Evolutionary conservation across 2,888 invertebrate genomes (phyloP), one percentile per base, ranked within the genome.

Genomic region (Nomada goodeniana): DNA sequence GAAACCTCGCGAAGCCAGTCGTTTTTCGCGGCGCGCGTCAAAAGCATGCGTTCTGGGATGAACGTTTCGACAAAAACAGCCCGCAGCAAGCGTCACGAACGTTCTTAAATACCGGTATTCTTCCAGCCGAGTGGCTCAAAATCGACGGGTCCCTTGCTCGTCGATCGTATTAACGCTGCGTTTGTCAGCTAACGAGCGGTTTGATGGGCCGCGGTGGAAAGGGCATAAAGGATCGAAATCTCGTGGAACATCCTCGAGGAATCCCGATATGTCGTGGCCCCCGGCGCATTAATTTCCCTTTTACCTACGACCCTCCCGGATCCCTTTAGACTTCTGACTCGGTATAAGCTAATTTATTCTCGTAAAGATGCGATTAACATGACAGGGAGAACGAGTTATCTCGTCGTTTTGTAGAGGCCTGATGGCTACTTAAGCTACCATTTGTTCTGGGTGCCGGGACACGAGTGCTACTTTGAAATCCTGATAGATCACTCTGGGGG

Each of bases 321-420:
- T 20, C 47, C 36, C 23, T 64, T 47, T 26, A 2, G 10, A 20
- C 42, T 29, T 20, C n/a, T 44, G 20, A 2, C 29, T 20, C 18
- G 11, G 42, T 78, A 76, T 50, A 64, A 64, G 57, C 78, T 79
- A 79, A 79, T 79, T 79, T 75, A 79, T 79, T 81, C 89, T 84
- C 89, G 86, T 90, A 89, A 91, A 91, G 91, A 89, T 89, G 87
- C 88, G 87, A 89, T 90, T 91, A 92, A 91, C 53, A 36, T 18
- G n/a, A 20, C 50, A 5, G 20, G 13, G 23, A 44, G 42, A 76
- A 55, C 61, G 74, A 78, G 67, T 67, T 53, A 75, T 68, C 74
- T 20, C 18, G 36, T 36, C 78, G 75, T 67, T 78, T 50, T 50
- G 61, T 67, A 61, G 13, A 50, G 75, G 68, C 36, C 50, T 13